A percentile compares a stretch with the other conserved stretches of the same genome.
phyloP scores from a whole-genome alignment of 2,888 invertebrate genomes.

The Cotesia congregata region DNA sequence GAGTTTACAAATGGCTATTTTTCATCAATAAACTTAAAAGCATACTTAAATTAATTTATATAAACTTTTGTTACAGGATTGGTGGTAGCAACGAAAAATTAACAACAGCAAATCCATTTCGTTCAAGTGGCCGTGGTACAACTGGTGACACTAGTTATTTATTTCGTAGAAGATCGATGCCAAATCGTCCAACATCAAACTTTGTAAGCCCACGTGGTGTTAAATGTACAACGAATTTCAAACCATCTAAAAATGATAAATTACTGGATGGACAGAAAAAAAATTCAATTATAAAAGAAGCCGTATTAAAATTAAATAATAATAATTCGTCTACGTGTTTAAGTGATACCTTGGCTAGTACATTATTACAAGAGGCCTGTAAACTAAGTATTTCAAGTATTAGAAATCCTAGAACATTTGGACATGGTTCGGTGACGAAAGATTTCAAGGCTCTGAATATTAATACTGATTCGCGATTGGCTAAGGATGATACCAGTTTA shows the following conservation, averaged over 20 bases:
- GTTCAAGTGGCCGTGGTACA: constrained; percentile 50
- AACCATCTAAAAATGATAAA: constrained; percentile 61
- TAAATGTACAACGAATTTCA: constrained; percentile 64
- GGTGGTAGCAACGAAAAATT: constrained; percentile 50
- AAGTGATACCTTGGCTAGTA: constrained; percentile 56
- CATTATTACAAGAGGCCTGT: constrained; percentile 59
- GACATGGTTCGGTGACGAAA: constrained; percentile 62
- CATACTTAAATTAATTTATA: too few relatives aligned
- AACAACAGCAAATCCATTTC: constrained; percentile 58
- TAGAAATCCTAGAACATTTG: constrained; percentile 57
- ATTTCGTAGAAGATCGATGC: constrained; percentile 56
- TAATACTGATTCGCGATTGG: constrained; percentile 53
- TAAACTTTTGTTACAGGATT: constrained; percentile 12
- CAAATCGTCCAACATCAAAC: constrained; percentile 52
- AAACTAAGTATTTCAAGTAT: constrained; percentile 58
- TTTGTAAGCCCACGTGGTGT: constrained; percentile 58
- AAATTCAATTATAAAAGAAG: constrained; percentile 63
- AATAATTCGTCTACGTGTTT: constrained; percentile 51
- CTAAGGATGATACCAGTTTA: constrained; percentile 64
- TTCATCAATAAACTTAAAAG: too few relatives aligned
- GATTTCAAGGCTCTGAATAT: constrained; percentile 65
- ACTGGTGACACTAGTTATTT: constrained; percentile 55
- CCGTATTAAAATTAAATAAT: constrained; percentile 62
- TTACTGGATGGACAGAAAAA: constrained; percentile 57
- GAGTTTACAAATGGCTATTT: too few relatives aligned